Base-by-base conservation (phyloP, 2,888 invertebrate genomes). In the Adineta ricciae region DNA sequence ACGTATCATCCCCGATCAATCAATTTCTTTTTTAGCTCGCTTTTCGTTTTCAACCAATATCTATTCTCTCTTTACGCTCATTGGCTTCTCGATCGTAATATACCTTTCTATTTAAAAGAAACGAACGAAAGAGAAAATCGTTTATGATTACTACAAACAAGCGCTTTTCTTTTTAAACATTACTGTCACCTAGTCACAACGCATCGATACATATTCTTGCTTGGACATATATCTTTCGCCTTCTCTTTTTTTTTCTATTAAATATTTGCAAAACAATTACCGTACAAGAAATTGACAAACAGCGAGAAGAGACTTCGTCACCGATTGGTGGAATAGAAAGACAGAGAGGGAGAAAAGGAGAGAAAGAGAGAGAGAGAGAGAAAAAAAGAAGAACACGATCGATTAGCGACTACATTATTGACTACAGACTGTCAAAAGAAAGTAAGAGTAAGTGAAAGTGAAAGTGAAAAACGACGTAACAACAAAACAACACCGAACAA, bases 341-440 rank as follows among this genome's bases (percentile, higher is more conserved):
- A 64, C 7, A 16, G 32, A 64, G 4, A 64, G 16, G 19, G 32
- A 64, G 64, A 64, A 4, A 64, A 19, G 11, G 16, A 32, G 24
- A 64, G 27, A 64, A 64, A 27, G 32, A 32, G 64, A 14, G 27
- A 64, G 16, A 64, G 32, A 19, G 64, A 64, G 64, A 56, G n/a
- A n/a, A 56, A 27, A 21, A 14, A 32, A 64, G 27, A 64, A 27
- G 64, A 64, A 64, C 64, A 64, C 32, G 64, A 64, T 64, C 64
- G 64, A 64, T 64, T 64, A 64, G 64, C 64, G 64, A 64, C 64
- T 64, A 64, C 64, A 64, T 64, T 64, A 64, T 64, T 64, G 64
- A 64, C 64, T 64, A 64, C 64, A 32, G 64, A 64, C 64, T 64
- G 64, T 64, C 64, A 64, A 64, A 64, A 64, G 64, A 32, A 36